Percentiles rank a stretch among this genome's conserved stretches.
Evolutionary conservation across 2,113 vertebrate genomes (phyloP).

Genomic region (Lonchura striata): DNA sequence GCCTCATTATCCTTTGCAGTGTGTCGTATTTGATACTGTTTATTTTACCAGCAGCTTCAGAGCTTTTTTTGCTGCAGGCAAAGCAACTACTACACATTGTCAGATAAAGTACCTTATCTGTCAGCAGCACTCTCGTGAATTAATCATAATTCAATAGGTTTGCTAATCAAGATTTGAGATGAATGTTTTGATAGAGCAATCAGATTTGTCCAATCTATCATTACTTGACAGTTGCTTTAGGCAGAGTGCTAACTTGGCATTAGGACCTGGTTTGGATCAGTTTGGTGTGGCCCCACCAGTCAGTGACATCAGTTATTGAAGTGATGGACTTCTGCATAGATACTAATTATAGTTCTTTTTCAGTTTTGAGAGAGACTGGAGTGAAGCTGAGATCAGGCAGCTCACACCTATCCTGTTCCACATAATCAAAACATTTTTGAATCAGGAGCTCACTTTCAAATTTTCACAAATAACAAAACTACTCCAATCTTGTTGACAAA

Average conservation of each 20-base stretch:
- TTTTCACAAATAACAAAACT: conserved; percentile 57
- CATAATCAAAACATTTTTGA: conserved; percentile 20
- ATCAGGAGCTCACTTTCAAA: conserved; percentile 65
- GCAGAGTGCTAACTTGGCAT: conserved; percentile 77
- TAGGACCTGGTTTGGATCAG: conserved; percentile 69
- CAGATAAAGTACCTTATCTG: conserved; percentile 90
- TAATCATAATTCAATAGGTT: conserved; percentile 92
- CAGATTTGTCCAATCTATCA: conserved; percentile 88
- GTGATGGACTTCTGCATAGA: not conserved
- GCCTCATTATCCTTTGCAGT: conserved; percentile 59
- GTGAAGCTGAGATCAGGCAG: not conserved
- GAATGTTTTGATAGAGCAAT: conserved; percentile 92
- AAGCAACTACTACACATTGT: conserved; percentile 76
- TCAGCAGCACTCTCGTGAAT: conserved; percentile 85
- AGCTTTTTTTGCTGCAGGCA: conserved; percentile 76
- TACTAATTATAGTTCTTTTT: not conserved
- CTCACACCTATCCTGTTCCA: not conserved
- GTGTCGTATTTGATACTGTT: conserved; percentile 73
- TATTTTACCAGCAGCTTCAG: conserved; percentile 77
- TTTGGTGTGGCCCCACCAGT: conserved; percentile 29
- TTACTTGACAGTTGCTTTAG: conserved; percentile 82
- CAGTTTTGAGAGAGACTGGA: not conserved
- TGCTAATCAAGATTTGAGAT: conserved; percentile 94
- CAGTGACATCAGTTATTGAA: not conserved
- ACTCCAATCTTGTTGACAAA: conserved; percentile 71